Conservation (phyloP, 2,113 vertebrate genomes). For the Neofelis nebulosa region DNA sequence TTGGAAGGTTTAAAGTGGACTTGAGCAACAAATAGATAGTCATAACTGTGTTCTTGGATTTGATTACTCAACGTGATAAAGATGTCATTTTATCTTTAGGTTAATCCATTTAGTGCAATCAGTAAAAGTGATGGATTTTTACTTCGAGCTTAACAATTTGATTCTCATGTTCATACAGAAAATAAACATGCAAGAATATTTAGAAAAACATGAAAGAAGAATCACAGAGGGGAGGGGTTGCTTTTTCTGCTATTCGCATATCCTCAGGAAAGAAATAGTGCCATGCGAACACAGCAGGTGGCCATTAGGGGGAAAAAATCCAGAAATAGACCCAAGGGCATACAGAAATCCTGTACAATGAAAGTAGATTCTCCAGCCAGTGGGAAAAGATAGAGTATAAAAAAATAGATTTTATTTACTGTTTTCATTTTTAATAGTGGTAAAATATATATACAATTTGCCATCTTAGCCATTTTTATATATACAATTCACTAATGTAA, state of each 20-base stretch:
- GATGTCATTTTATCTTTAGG: neutral
- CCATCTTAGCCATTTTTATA: neutral
- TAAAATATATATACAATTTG: neutral
- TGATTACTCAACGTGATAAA: neutral
- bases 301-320: no score
- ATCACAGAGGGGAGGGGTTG: neutral
- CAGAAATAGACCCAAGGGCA: neutral
- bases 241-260: neutral
- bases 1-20: neutral
- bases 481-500: neutral
- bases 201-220: neutral
- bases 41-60: neutral
- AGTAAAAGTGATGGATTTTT: neutral
- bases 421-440: neutral
- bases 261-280: neutral
- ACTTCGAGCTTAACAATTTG: neutral
- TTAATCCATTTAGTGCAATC: neutral
- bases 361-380: neutral
- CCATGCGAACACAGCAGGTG: neutral
- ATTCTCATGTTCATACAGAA: neutral
- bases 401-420: neutral
- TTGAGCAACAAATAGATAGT: neutral
- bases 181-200: neutral
- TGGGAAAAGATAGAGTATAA: neutral
- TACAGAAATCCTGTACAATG: neutral